Evolutionary conservation across 2,888 invertebrate species (phyloP).

Genomic region (Plusia festucae): DNA sequence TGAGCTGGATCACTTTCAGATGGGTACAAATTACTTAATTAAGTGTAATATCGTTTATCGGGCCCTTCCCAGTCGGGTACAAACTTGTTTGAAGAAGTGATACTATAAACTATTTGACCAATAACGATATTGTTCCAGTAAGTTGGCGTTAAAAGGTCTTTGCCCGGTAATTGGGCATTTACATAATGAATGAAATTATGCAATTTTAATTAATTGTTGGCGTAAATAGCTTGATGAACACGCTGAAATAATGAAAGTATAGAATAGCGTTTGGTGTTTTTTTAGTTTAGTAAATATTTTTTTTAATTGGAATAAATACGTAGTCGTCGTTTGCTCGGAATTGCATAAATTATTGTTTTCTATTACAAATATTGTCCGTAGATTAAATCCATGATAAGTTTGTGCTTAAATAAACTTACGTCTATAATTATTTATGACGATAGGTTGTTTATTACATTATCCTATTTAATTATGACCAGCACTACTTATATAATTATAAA

Average conservation of each 20-base stretch:
- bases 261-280: background rate
- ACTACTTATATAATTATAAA: too few species aligned
- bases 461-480: too few species aligned
- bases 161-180: background rate
- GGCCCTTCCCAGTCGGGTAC: background rate
- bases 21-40: slow-evolving; percentile 4
- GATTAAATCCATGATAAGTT: too few species aligned
- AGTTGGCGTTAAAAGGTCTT: background rate
- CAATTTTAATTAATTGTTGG: background rate
- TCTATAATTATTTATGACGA: too few species aligned
- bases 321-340: background rate
- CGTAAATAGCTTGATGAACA: background rate
- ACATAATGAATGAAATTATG: slow-evolving; percentile 2
- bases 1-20: background rate
- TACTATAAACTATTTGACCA: background rate
- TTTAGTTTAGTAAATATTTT: background rate
- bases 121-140: background rate
- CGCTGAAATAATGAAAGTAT: background rate
- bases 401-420: too few species aligned
- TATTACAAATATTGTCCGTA: too few species aligned
- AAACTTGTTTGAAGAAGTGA: background rate
- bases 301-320: background rate
- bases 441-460: too few species aligned
- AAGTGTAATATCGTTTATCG: slow-evolving; percentile 3
- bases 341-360: too few species aligned